phyloP scores from a whole-genome alignment of 1,140 invertebrate species.

The Lepidotrigona ventralis region DNA sequence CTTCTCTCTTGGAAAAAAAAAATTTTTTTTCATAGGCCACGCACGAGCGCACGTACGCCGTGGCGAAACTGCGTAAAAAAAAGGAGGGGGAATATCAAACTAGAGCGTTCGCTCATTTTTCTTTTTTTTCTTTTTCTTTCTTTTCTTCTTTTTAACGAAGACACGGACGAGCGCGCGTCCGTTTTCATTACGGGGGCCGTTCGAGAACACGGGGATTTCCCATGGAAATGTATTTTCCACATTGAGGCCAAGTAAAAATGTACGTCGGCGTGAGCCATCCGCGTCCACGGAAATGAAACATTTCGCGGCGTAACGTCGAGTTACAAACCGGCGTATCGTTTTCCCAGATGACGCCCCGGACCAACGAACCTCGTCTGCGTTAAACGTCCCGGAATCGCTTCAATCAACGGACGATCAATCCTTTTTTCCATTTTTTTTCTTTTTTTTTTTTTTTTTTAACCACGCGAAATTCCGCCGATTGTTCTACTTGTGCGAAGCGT shows the following conservation, averaged over 20 bases:
- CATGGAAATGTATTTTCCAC: slow-evolving; percentile 22
- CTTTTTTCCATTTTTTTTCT: background rate
- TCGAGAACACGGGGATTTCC: background rate
- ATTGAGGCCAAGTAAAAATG: background rate
- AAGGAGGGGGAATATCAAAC: background rate
- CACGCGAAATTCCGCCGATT: background rate
- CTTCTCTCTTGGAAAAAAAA: no score
- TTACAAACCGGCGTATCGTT: background rate
- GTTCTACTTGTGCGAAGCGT: background rate
- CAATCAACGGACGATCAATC: background rate
- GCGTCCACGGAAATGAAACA: background rate
- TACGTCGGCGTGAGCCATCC: background rate
- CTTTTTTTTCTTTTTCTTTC: no score
- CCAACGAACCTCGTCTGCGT: background rate
- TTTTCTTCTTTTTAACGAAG: background rate
- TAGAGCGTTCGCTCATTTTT: background rate
- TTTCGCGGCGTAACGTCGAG: background rate
- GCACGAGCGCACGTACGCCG: no score
- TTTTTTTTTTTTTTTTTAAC: no score
- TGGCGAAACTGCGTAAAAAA: background rate
- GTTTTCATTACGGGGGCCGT: slow-evolving; percentile 12
- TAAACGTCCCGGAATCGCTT: background rate
- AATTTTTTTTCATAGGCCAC: background rate
- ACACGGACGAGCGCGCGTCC: background rate
- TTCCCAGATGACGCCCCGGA: background rate